Evolutionary conservation across 2,888 invertebrate genomes (phyloP).

Genomic region (Cephus sareptanus): DNA sequence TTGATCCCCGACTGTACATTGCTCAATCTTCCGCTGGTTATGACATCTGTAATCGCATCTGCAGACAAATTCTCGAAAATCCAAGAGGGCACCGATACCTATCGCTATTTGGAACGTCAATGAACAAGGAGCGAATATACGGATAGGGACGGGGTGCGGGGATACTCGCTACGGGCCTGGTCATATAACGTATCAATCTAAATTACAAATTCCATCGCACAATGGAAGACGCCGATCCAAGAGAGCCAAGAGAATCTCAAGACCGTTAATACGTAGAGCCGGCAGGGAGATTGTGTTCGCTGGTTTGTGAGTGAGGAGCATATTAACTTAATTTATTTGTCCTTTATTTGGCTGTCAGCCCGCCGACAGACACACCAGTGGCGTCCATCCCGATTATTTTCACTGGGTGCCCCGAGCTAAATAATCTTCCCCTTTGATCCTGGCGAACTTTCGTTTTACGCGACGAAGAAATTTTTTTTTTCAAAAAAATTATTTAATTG

Average conservation of each 20-base stretch:
- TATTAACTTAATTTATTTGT: slow-evolving; percentile 65
- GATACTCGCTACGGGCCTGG: slow-evolving; percentile 22
- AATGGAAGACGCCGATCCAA: slow-evolving; percentile 25
- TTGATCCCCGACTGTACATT: too few species aligned
- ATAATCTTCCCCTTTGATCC: too few species aligned
- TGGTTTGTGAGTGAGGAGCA: slow-evolving; percentile 40
- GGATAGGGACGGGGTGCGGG: slow-evolving; percentile 9
- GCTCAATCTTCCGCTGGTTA: too few species aligned
- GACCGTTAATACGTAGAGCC: slow-evolving; percentile 25
- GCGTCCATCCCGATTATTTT: slow-evolving; percentile 50
- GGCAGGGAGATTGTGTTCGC: slow-evolving; percentile 41
- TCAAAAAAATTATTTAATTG: too few species aligned
- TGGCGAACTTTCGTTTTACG: too few species aligned
- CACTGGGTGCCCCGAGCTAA: slow-evolving; percentile 27
- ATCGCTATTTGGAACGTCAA: slow-evolving; percentile 25
- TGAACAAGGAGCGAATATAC: slow-evolving; percentile 12
- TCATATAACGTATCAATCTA: slow-evolving; percentile 61
- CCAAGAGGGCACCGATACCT: slow-evolving; percentile 24
- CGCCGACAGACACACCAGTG: slow-evolving; percentile 49
- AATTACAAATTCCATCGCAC: slow-evolving; percentile 49
- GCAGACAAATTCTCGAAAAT: slow-evolving; percentile 49
- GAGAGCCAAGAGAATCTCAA: slow-evolving; percentile 32
- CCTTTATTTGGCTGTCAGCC: slow-evolving; percentile 64
- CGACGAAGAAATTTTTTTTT: too few species aligned
- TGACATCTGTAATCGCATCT: too few species aligned